A percentile compares a stretch with the other conserved stretches of the same genome.
phyloP scores from a whole-genome alignment of 2,888 invertebrate genomes.

The Meiosimyza platycephala region DNA sequence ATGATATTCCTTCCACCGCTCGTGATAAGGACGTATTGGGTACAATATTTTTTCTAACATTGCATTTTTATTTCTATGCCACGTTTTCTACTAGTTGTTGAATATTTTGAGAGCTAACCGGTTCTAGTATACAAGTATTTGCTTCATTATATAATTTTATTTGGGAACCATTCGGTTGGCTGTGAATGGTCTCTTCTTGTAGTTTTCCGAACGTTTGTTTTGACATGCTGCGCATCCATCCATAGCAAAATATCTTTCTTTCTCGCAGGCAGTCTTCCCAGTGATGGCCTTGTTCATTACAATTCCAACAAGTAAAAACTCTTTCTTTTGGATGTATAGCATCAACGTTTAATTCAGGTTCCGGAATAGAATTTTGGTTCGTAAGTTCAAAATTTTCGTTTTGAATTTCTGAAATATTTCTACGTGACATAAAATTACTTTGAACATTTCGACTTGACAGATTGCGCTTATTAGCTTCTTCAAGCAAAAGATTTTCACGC shows the following conservation, averaged over 20 bases:
- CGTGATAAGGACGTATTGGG: conserved; percentile 1
- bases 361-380: too few species aligned
- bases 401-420: too few species aligned
- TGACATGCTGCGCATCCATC: conserved; percentile 26
- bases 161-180: neutral
- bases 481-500: conserved; percentile 31
- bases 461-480: conserved; percentile 24
- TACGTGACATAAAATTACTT: too few species aligned
- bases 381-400: too few species aligned
- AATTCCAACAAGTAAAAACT: conserved; percentile 15
- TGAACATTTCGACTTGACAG: neutral
- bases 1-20: neutral
- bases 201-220: conserved; percentile 14
- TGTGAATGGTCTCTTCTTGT: neutral
- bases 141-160: neutral
- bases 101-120: neutral
- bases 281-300: conserved; percentile 7
- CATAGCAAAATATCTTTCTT: conserved; percentile 32
- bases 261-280: conserved; percentile 27
- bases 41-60: neutral
- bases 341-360: neutral
- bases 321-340: neutral
- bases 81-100: neutral
- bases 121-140: neutral
- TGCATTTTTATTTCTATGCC: neutral